These are phyloP conservation scores for Tetraodon nigroviridis DNA, from an alignment of 2,113 vertebrate species.

Conservation along the genomic window DNA sequence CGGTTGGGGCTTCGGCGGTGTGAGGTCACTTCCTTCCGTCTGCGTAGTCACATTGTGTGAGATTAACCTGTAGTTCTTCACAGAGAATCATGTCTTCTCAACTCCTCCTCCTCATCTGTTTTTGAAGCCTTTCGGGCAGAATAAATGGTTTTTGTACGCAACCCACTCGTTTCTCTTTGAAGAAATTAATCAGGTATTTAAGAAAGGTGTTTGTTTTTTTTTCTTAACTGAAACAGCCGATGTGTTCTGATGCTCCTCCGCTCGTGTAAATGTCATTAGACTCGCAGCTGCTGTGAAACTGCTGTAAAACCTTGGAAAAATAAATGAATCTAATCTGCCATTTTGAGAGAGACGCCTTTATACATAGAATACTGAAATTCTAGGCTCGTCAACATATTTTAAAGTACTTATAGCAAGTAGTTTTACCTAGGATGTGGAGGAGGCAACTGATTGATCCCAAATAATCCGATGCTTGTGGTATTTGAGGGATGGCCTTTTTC, in stretches of 20 bases:
- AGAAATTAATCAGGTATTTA: too few relatives aligned
- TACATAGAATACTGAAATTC: too few relatives aligned
- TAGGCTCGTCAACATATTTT: too few relatives aligned
- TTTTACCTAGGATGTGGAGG: too few relatives aligned
- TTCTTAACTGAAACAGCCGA: too few relatives aligned
- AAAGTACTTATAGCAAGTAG: too few relatives aligned
- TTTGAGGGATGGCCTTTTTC: constrained; percentile 38
- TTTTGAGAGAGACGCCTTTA: background rate
- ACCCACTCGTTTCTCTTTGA: too few relatives aligned
- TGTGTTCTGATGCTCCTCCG: too few relatives aligned
- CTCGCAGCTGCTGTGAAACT: too few relatives aligned
- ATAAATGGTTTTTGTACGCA: constrained; percentile 5
- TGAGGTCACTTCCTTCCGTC: constrained; percentile 34
- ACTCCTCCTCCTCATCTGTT: constrained; percentile 46
- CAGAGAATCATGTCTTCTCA: constrained; percentile 28
- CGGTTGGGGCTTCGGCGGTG: constrained; percentile 31
- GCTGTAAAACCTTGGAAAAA: too few relatives aligned
- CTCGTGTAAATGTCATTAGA: too few relatives aligned
- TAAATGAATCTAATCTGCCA: background rate
- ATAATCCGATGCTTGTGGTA: constrained; percentile 45
- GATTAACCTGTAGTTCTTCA: constrained; percentile 36
- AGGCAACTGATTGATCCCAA: background rate
- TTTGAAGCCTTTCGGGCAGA: constrained; percentile 70
- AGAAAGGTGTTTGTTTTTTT: too few relatives aligned
- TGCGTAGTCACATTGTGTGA: constrained; percentile 49